Conservation (phyloP, 2,113 vertebrate species). For the Danionella cerebrum region DNA sequence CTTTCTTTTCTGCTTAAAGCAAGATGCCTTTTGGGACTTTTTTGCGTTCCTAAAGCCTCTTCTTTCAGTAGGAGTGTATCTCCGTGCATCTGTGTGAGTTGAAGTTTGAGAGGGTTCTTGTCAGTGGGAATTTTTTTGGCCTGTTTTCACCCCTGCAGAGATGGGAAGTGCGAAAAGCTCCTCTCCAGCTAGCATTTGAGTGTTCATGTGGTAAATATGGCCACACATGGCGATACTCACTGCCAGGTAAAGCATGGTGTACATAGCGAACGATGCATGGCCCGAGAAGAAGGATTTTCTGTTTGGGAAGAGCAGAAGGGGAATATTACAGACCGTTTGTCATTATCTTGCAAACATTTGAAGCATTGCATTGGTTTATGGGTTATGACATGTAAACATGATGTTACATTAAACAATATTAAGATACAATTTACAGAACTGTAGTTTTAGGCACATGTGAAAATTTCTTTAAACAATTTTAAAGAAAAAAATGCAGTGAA, state of each 20-base stretch:
- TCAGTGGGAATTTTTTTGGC: slow-evolving; percentile 30
- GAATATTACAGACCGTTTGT: slow-evolving; percentile 7
- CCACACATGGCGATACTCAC: slow-evolving; percentile 55
- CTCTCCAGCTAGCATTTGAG: neutral
- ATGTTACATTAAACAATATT: neutral
- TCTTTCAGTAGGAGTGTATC: slow-evolving; percentile 41
- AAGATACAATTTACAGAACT: too few species aligned
- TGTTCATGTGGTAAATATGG: slow-evolving; percentile 2
- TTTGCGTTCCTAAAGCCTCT: slow-evolving; percentile 48
- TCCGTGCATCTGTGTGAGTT: slow-evolving; percentile 42
- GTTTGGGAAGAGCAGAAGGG: slow-evolving; percentile 44
- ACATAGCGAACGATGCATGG: slow-evolving; percentile 72
- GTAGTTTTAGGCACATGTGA: too few species aligned
- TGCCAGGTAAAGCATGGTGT: slow-evolving; percentile 71
- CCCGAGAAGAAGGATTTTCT: slow-evolving; percentile 76
- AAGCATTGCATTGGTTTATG: neutral
- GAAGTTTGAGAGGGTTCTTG: slow-evolving; percentile 25
- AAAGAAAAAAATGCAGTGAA: too few species aligned
- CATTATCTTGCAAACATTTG: neutral
- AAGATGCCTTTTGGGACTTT: slow-evolving; percentile 51
- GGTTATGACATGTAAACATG: neutral
- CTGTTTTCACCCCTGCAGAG: slow-evolving; percentile 9
- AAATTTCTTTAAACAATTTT: too few species aligned
- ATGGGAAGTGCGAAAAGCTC: neutral
- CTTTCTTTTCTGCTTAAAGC: slow-evolving; percentile 50